Percentiles rank a stretch among this genome's conserved stretches.
Evolutionary conservation across 2,113 vertebrate genomes (phyloP).

Genomic region (Pongo pygmaeus): DNA sequence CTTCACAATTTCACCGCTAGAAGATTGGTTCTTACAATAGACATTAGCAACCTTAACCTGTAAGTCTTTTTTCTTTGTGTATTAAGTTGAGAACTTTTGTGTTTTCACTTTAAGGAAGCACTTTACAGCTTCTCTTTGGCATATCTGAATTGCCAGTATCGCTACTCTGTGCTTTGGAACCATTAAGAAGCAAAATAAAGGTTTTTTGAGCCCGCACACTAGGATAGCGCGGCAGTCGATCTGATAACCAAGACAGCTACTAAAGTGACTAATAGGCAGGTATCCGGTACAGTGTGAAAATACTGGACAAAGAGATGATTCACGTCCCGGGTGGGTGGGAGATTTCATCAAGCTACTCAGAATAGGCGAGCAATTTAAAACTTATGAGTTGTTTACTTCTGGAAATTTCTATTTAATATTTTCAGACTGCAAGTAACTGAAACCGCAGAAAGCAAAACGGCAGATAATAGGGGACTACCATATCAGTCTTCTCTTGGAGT

Average conservation of each 20-base stretch:
- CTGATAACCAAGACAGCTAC: not conserved
- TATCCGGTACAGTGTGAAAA: not conserved
- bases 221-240: not conserved
- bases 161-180: not conserved
- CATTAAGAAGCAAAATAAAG: not conserved
- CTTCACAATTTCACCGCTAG: not conserved
- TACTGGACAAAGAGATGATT: not conserved
- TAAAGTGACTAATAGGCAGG: not conserved
- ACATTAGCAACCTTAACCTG: not conserved
- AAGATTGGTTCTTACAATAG: not conserved
- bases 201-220: not conserved
- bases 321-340: not conserved
- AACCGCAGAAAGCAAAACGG: not conserved
- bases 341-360: not conserved
- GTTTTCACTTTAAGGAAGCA: not conserved
- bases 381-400: not conserved
- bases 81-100: not conserved
- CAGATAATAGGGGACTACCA: not conserved
- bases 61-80: not conserved
- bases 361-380: not conserved
- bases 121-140: not conserved
- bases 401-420: not conserved
- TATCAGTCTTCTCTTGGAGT: not conserved
- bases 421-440: not conserved
- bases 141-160: not conserved